These are phyloP conservation scores for Microctonus brassicae DNA, from an alignment of 2,888 invertebrate species.

Conservation along the genomic window DNA sequence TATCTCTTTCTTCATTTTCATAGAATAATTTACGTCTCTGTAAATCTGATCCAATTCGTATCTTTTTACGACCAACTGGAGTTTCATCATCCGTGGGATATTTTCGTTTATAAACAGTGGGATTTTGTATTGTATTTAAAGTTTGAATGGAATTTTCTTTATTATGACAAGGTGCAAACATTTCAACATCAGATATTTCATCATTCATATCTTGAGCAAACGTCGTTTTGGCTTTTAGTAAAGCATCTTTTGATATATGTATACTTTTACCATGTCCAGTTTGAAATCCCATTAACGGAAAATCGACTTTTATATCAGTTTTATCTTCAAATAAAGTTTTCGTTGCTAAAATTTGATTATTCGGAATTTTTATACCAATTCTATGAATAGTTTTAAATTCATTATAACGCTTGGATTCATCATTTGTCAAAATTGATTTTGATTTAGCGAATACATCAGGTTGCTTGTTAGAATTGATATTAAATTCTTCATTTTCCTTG, in stretches of 20 bases:
- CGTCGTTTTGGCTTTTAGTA: constrained; percentile 37
- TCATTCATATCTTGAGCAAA: constrained; percentile 17
- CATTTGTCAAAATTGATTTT: background rate
- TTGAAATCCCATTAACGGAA: constrained; percentile 37
- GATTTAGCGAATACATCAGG: constrained; percentile 57
- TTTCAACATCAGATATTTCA: background rate
- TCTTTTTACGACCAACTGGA: constrained; percentile 47
- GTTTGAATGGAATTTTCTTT: constrained; percentile 35
- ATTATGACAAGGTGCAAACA: background rate
- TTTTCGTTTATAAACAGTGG: constrained; percentile 20
- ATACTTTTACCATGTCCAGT: constrained; percentile 47
- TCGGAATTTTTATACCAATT: constrained; percentile 49
- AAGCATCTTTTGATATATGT: constrained; percentile 9
- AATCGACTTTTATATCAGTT: constrained; percentile 28
- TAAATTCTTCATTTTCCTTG: background rate
- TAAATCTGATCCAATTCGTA: constrained; percentile 51
- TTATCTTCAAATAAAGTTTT: constrained; percentile 28
- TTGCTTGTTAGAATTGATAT: background rate
- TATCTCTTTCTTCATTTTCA: constrained; percentile 44
- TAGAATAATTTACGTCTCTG: constrained; percentile 51
- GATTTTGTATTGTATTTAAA: background rate
- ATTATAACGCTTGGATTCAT: background rate
- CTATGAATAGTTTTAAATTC: constrained; percentile 63
- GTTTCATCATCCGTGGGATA: constrained; percentile 21
- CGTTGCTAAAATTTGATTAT: constrained; percentile 45